Conservation (phyloP, 2,888 invertebrate species). For the Charanyca ferruginea region DNA sequence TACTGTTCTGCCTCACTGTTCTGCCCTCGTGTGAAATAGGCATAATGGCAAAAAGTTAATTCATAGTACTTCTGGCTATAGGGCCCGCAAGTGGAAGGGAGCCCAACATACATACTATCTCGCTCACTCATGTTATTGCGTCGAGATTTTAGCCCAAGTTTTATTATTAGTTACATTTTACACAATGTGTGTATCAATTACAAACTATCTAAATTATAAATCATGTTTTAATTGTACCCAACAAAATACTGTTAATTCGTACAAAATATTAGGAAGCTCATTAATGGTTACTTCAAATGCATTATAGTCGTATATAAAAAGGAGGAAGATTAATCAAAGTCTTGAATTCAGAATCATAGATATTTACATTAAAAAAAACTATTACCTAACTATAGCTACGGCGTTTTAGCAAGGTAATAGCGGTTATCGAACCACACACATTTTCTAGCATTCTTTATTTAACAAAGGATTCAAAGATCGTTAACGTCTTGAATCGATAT, state of each 20-base stretch:
- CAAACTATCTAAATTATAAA: not conserved
- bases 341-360: not conserved
- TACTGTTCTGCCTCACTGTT: no score
- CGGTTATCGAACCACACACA: no score
- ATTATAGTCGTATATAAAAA: slow-evolving; percentile 10
- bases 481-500: no score
- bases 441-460: no score
- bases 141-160: not conserved
- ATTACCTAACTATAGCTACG: no score
- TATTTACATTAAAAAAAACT: not conserved
- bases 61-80: no score
- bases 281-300: slow-evolving; percentile 36
- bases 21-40: no score
- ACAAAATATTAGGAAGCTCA: slow-evolving; percentile 22
- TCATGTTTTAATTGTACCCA: not conserved
- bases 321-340: slow-evolving; percentile 1
- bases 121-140: not conserved
- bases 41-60: no score
- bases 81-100: not conserved
- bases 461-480: no score
- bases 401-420: no score
- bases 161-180: not conserved
- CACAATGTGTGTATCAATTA: slow-evolving; percentile 1
- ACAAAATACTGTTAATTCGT: slow-evolving; percentile 31
- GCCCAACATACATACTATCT: not conserved